These are phyloP conservation scores for Plutomurus gul DNA, from an alignment of 1,140 invertebrate genomes.

Conservation along the genomic window DNA sequence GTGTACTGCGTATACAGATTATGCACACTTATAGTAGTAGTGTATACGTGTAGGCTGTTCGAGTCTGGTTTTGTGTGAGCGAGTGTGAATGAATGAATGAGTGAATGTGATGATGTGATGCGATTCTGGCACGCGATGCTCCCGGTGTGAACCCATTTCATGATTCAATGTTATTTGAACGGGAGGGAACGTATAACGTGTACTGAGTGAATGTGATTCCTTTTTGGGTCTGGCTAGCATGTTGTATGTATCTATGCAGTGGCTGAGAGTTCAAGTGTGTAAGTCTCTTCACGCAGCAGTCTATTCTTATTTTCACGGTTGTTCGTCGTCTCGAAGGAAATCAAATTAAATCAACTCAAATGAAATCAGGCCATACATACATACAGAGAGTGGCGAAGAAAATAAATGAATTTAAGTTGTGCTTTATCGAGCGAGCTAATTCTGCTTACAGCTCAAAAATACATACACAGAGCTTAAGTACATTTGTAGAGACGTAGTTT, in stretches of 20 bases:
- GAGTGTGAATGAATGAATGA: conserved; percentile 17
- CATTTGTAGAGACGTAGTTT: too few relatives aligned
- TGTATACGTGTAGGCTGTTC: too few relatives aligned
- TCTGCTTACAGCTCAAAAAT: not conserved
- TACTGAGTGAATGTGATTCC: conserved; percentile 19
- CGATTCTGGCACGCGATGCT: conserved; percentile 42
- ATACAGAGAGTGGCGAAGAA: conserved; percentile 15
- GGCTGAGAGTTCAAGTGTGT: too few relatives aligned
- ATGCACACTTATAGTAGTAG: not conserved
- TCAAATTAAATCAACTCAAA: conserved; percentile 21
- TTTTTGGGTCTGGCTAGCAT: too few relatives aligned
- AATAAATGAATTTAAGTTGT: conserved; percentile 28
- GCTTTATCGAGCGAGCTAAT: conserved; percentile 28
- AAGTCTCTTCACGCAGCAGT: not conserved
- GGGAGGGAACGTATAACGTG: not conserved
- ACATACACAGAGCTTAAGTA: too few relatives aligned
- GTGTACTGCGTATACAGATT: not conserved
- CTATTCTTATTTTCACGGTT: conserved; percentile 14
- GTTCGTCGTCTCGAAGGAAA: conserved; percentile 26
- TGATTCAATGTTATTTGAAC: conserved; percentile 28
- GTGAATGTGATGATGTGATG: conserved; percentile 30
- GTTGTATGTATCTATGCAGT: too few relatives aligned
- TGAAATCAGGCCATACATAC: conserved; percentile 2
- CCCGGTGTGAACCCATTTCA: conserved; percentile 26
- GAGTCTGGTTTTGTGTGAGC: too few relatives aligned